These are phyloP conservation scores for Pogona vitticeps DNA, from an alignment of 2,113 vertebrate genomes.

Conservation along the genomic window DNA sequence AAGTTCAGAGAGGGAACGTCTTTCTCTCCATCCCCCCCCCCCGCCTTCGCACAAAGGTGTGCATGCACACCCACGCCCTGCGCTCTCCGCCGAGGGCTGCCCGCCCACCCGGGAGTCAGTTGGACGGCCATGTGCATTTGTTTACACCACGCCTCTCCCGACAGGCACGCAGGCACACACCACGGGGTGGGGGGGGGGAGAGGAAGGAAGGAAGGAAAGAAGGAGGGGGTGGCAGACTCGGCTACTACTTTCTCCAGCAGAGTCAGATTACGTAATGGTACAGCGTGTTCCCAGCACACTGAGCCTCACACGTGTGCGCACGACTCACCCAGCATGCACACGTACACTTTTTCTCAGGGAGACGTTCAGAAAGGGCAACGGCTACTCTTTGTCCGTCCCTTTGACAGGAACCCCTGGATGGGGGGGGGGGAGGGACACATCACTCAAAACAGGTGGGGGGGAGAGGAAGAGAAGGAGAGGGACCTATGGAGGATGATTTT, in stretches of 20 bases:
- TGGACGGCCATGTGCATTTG: not conserved
- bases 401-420: too few species aligned
- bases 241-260: not conserved
- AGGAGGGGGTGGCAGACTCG: not conserved
- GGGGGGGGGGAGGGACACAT: not conserved
- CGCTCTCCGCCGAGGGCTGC: too few species aligned
- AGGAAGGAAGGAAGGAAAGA: not conserved
- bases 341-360: not conserved
- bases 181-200: too few species aligned
- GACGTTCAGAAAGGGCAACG: too few species aligned
- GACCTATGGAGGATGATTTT: too few species aligned
- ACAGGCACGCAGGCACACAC: too few species aligned
- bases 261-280: constrained; percentile 10
- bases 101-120: too few species aligned
- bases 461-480: too few species aligned
- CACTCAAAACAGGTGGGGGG: too few species aligned
- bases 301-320: not conserved
- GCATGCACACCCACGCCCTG: not conserved
- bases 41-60: too few species aligned
- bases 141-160: not conserved
- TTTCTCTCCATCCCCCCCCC: too few species aligned
- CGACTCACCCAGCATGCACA: not conserved
- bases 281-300: not conserved
- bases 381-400: not conserved
- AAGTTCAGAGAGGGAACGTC: too few species aligned